Base-by-base conservation (phyloP, 2,888 invertebrate species). In the Xestia xanthographa region DNA sequence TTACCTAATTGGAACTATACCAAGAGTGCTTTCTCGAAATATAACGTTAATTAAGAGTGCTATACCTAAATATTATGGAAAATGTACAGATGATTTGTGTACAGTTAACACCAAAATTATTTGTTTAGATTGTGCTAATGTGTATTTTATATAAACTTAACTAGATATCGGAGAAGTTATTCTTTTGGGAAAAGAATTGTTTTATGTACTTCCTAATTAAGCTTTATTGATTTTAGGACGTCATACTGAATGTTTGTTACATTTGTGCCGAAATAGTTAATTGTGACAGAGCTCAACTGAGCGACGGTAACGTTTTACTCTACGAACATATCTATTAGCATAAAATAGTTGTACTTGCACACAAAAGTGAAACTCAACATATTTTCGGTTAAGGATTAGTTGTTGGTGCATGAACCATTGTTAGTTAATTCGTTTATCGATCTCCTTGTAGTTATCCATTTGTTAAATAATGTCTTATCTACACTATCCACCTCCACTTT, bases 101-200 rank as follows among this genome's bases (percentile, higher is more conserved):
- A 92, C 89, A 91, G 88, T 89, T 84, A 90, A 90, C 91, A 91
- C 90, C 90, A 91, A 92, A 93, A 91, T 92, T 91, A 89, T 90
- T 87, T 91, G 90, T 91, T 90, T 90, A 89, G 88, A 91, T 92
- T 90, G 88, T 92, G 91, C 90, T 88, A 87, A 91, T 91, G 89
- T 88, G 85, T 92, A 91, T 91, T 91, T 92, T 93, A 92, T 92
- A 84, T 90, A 86, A 90, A 88, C 72, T 76, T 88, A 85, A 91
- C 86, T 92, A 92, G 90, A 87, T 90, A 89, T 89, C 86, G 90
- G 91, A 90, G 89, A 92, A 89, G 96, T 96, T 96, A 96, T 96
- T 96, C 96, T 96, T 96, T 96, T 96, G 86, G 94, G 94, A 96
- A 96, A 96, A 96, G 96, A 96, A 96, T 92, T 95, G 90, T 94